Evolutionary conservation across 2,888 invertebrate species (phyloP).

Genomic region (Magallana nippona): DNA sequence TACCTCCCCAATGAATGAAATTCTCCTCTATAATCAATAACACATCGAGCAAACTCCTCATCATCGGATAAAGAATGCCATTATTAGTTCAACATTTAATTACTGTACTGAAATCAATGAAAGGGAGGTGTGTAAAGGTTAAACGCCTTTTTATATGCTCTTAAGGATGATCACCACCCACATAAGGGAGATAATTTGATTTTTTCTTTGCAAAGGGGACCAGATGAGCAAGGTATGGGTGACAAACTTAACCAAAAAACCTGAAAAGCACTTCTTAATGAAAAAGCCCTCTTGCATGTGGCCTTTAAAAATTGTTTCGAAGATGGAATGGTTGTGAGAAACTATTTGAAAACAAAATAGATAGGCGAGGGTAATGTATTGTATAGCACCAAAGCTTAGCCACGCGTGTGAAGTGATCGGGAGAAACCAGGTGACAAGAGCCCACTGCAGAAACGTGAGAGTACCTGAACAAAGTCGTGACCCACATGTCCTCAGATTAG

Average conservation of each 20-base stretch:
- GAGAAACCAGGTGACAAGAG: conserved; percentile 14
- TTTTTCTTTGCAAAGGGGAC: background rate
- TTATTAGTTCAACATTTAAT: conserved; percentile 20
- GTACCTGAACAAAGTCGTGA: conserved; percentile 9
- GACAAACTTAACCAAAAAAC: too few species aligned
- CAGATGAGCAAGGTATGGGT: too few species aligned
- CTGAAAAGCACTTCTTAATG: too few species aligned
- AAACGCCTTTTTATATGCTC: background rate
- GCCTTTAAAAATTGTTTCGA: background rate
- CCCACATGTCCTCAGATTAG: conserved; percentile 30
- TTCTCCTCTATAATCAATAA: background rate
- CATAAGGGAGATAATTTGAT: background rate
- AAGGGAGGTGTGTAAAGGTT: conserved; percentile 12
- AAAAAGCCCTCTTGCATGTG: too few species aligned
- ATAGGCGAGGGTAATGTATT: conserved; percentile 6
- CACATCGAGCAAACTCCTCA: conserved; percentile 9
- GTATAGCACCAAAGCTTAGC: conserved; percentile 5
- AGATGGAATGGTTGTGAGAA: background rate
- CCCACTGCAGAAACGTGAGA: background rate
- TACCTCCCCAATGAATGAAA: conserved; percentile 15
- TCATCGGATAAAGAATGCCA: background rate
- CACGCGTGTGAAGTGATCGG: conserved; percentile 11
- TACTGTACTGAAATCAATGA: conserved; percentile 25
- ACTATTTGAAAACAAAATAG: background rate
- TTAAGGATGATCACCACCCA: background rate